Evolutionary conservation across 2,113 vertebrate genomes (phyloP).

Genomic region (Tringa solitaria): DNA sequence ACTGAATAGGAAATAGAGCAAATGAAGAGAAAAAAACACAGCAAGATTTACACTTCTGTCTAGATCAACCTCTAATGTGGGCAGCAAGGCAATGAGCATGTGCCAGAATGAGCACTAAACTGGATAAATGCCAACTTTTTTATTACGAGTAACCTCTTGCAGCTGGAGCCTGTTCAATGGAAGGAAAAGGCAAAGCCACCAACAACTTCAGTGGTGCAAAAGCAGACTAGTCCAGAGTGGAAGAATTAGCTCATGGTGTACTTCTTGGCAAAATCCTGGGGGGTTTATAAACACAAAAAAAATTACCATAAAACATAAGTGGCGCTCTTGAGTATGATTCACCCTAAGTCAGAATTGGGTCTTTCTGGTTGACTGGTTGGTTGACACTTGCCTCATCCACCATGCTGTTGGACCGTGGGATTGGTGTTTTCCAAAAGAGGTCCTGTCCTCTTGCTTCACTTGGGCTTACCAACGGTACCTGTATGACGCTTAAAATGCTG

Average conservation of each 20-base stretch:
- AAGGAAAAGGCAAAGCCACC: background rate
- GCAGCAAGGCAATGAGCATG: background rate
- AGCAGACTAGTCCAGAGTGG: background rate
- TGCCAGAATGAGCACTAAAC: background rate
- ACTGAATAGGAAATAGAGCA: background rate
- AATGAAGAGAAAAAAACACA: background rate
- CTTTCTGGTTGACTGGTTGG: background rate
- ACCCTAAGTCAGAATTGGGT: background rate
- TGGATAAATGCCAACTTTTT: background rate
- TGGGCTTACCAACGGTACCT: background rate
- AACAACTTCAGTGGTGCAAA: background rate
- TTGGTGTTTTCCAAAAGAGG: accelerated
- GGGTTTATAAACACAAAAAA: background rate
- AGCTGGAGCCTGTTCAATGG: background rate
- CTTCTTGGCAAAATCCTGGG: background rate
- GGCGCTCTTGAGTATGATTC: background rate
- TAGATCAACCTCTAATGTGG: background rate
- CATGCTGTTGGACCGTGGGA: background rate
- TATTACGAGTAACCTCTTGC: background rate
- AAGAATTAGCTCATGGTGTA: background rate
- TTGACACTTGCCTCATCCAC: background rate
- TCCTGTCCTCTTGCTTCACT: background rate
- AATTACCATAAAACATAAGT: background rate
- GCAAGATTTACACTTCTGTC: background rate
- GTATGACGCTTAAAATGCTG: background rate